phyloP scores from a whole-genome alignment of 2,113 vertebrate genomes.

The Cricetomys ansorgei region DNA sequence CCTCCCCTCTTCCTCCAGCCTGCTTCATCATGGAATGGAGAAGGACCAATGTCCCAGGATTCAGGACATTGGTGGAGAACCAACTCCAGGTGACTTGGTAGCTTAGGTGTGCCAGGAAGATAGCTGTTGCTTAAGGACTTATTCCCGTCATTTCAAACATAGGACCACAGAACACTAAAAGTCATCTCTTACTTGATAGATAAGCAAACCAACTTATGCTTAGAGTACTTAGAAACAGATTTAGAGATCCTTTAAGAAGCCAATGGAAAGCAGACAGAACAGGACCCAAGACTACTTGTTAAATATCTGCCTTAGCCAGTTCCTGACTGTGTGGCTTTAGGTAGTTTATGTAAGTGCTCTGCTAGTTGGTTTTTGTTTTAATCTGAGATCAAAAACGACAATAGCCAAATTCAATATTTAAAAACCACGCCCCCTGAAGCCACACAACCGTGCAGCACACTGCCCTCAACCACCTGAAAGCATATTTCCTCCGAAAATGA shows the following conservation, averaged over 20 bases:
- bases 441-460: rapidly evolving
- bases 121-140: neutral
- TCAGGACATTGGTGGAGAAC: neutral
- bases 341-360: neutral
- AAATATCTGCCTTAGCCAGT: neutral
- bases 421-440: rapidly evolving
- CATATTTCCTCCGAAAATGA: neutral
- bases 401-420: neutral
- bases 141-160: neutral
- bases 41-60: neutral
- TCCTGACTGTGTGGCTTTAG: neutral
- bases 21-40: neutral
- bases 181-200: neutral
- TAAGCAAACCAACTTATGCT: neutral
- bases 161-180: neutral
- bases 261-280: rapidly evolving
- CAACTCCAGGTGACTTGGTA: neutral
- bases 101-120: neutral
- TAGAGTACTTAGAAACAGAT: neutral
- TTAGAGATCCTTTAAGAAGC: neutral
- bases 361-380: neutral
- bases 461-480: neutral
- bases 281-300: neutral
- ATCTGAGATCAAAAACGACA: neutral
- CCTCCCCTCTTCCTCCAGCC: neutral